Conservation (phyloP, 2,797 vertebrate species). For the Amblyraja radiata region DNA sequence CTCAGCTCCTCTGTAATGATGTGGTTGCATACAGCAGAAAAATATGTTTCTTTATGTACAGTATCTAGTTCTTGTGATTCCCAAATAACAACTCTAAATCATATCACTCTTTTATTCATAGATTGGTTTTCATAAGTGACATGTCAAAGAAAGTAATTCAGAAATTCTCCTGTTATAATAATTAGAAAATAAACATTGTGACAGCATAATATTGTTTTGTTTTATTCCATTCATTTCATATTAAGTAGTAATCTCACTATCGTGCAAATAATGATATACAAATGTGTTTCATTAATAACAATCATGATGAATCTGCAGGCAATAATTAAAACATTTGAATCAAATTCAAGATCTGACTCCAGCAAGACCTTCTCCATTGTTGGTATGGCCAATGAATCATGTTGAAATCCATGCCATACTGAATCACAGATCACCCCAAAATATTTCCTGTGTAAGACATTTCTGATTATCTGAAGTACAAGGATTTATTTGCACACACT, state of each 20-base stretch:
- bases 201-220: not conserved
- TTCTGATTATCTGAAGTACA: not conserved
- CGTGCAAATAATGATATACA: not conserved
- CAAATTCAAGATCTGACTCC: not conserved
- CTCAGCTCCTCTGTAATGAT: not conserved
- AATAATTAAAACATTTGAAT: not conserved
- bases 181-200: not conserved
- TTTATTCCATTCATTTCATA: not conserved
- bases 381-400: not conserved
- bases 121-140: constrained; percentile 7
- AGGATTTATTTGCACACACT: not conserved
- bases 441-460: not conserved
- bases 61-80: not conserved
- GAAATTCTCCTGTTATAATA: not conserved
- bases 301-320: not conserved
- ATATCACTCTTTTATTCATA: not conserved
- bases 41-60: not conserved
- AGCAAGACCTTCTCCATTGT: not conserved
- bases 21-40: not conserved
- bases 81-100: not conserved
- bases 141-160: not conserved
- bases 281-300: not conserved
- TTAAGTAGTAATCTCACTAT: not conserved
- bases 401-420: no score
- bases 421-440: not conserved